Evolutionary conservation across 2,888 invertebrate genomes (phyloP), one percentile per base, ranked within the genome.

Genomic region (Neoascia interrupta): DNA sequence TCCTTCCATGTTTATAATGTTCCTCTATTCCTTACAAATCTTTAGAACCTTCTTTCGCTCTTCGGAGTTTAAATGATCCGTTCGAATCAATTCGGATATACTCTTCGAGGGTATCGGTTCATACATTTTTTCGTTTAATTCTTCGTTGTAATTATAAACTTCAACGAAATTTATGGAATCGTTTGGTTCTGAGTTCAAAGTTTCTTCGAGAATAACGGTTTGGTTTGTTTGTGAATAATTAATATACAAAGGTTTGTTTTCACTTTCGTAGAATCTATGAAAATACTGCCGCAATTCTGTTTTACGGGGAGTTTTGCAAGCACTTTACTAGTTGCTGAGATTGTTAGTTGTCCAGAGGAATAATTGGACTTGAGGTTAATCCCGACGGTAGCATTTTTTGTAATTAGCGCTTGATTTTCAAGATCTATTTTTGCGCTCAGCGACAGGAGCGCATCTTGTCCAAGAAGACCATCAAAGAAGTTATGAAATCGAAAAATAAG

Each of bases 401-500:
- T 31, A 31, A n/a, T 31, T 31, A 31, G 8, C 8, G n/a, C 31
- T n/a, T 6, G 8, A n/a, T 31, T 45, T 37, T 31, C 37, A 6
- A 39, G 16, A n/a, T 47, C 47, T 13, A 53, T 53, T 64, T 64
- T 66, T 3, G 68, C 54, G 10, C 56, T 47, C 6, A 68, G 10
- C 18, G 21, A 11, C 6, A 54, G 31, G 10, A 64, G 45, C 16
- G 36, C 11, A 36, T 64, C 45, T 15, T 23, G 11, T 6, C 39
- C 47, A 8, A 68, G n/a, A 5, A 68, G 56, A n/a, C 56, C 56
- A 16, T 68, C 56, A 18, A 68, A 68, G 21, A n/a, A 49, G 51
- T 36, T 3, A 11, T 13, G n/a, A n/a, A n/a, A n/a, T n/a, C n/a
- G n/a, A n/a, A n/a, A n/a, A n/a, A n/a, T n/a, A n/a, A n/a, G n/a